phyloP scores from a whole-genome alignment of 2,797 vertebrate genomes.

The Synaphobranchus kaupii region DNA sequence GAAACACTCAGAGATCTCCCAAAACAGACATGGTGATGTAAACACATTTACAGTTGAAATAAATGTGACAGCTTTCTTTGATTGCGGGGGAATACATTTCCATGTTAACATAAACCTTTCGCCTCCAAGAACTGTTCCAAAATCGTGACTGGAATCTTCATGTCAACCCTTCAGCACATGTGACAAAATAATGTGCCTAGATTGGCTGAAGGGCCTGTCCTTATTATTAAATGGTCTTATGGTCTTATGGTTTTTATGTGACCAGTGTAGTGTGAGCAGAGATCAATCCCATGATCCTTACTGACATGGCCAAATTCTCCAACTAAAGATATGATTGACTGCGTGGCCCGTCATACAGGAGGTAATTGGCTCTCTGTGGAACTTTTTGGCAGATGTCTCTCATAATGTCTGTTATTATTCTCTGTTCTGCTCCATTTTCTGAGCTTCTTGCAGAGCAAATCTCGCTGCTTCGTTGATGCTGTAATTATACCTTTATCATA shows the following conservation, averaged over 20 bases:
- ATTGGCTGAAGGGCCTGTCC: neutral
- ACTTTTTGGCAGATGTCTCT: neutral
- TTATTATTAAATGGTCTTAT: neutral
- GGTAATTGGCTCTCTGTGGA: neutral
- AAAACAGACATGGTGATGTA: neutral
- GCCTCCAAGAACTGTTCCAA: neutral
- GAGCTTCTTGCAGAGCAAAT: neutral
- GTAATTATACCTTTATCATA: neutral
- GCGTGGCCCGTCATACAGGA: neutral
- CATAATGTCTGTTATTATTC: neutral
- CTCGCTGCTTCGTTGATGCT: neutral
- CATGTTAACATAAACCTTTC: conserved; percentile 4
- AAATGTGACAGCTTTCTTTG: conserved; percentile 8
- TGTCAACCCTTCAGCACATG: neutral
- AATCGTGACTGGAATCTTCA: conserved; percentile 6
- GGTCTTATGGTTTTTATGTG: neutral
- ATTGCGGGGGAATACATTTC: neutral
- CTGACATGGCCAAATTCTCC: neutral
- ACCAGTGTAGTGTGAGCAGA: neutral
- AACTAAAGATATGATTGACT: neutral
- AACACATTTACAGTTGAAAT: neutral
- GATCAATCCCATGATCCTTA: neutral
- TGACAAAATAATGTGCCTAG: neutral
- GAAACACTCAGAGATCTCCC: neutral
- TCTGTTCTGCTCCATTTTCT: neutral